Evolutionary conservation across 2,113 vertebrate genomes (phyloP), one percentile per base, ranked within the genome.

Genomic region (Octodon degus): DNA sequence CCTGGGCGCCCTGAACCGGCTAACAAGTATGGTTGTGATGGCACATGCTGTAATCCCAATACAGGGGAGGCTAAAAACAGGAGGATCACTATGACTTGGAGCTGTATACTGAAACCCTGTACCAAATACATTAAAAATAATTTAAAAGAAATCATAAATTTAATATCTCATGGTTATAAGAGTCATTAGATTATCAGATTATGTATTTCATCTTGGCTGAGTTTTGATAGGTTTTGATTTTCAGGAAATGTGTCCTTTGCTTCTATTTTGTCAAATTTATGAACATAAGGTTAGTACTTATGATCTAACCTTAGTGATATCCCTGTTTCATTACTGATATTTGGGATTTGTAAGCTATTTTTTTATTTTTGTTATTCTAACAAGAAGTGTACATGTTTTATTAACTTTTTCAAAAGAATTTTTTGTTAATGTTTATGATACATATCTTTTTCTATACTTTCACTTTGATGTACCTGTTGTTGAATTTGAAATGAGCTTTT

Each of bases 351-450:
- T 43, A 67, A 68, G 24, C 67, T 72, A 4, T 43, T 14, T 88
- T 88, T 88, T 88, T 65, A 76, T 88, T 92, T 87, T 92, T 76
- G 37, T 27, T 92, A 34, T 81, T 67, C 30, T 83, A 60, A 17
- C 27, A 74, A 88, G 68, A 86, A 12, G 22, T 83, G 74, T 83
- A 60, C 43, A 12, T 92, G 27, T 74, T 68, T 32, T 86, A 91
- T n/a, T 74, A 20, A 74, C 37, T 43, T 74, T 74, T 74, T 43
- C 11, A 40, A 25, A 74, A 74, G 22, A 74, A 43, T 2, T 82
- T 43, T 95, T 82, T n/a, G 19, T 63, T 87, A 74, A 87, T 55
- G 32, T 50, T 95, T 62, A 14, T 62, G 80, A 53, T 76, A 19
- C 24, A 17, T 82, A 37, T 63, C 40, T 53, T 91, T 72, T 89